Evolutionary conservation across 2,797 vertebrate species (phyloP).

Genomic region (Ctenopoma kingsleyae): DNA sequence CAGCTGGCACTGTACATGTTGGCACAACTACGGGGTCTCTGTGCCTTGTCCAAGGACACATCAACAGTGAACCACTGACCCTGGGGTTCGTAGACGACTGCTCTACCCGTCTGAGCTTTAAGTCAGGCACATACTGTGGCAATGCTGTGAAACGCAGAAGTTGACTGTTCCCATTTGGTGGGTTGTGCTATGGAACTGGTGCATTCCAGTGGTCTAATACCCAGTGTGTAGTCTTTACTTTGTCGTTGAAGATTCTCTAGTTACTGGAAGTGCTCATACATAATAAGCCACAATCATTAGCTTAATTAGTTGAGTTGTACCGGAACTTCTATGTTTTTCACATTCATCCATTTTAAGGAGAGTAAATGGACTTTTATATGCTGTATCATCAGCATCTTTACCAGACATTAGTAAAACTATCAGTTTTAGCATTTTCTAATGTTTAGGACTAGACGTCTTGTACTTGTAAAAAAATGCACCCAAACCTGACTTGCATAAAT

Average conservation of each 20-base stretch:
- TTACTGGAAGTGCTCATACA: not conserved
- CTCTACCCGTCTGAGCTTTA: not conserved
- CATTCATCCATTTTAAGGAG: not conserved
- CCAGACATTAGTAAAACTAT: not conserved
- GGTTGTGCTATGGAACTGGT: conserved; percentile 10
- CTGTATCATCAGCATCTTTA: not conserved
- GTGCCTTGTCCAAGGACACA: too few species aligned
- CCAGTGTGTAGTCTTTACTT: not conserved
- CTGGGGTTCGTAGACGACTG: too few species aligned
- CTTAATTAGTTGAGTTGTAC: not conserved
- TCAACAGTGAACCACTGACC: too few species aligned
- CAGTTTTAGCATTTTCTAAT: not conserved
- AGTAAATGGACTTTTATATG: not conserved
- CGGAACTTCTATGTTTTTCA: not conserved
- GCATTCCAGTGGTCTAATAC: conserved; percentile 14
- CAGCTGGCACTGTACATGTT: too few species aligned
- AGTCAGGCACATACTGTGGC: not conserved
- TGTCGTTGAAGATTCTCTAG: not conserved
- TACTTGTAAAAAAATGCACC: too few species aligned
- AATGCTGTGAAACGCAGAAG: conserved; percentile 16
- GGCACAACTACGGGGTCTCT: too few species aligned
- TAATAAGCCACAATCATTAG: not conserved
- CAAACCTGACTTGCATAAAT: too few species aligned
- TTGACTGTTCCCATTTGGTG: conserved; percentile 26
- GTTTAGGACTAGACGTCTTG: too few species aligned